A percentile compares a stretch with the other conserved stretches of the same genome.
Conservation (phyloP, 2,888 invertebrate genomes). For the Uloborus plumipes region DNA sequence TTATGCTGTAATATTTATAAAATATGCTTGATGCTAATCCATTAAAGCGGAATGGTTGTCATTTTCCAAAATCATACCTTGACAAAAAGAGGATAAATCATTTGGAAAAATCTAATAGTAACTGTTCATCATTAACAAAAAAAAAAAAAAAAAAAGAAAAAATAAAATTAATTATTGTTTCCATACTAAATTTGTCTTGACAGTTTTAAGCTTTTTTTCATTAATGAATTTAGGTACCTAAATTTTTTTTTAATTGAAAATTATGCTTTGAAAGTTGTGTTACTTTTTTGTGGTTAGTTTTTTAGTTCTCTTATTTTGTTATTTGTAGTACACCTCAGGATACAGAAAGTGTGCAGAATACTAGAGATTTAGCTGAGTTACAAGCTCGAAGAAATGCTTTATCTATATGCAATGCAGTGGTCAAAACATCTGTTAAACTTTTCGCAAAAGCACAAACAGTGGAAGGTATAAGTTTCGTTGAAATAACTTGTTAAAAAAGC, state of each 20-base stretch:
- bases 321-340: constrained; percentile 76
- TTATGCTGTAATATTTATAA: too few species aligned
- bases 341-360: constrained; percentile 76
- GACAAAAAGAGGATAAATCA: too few species aligned
- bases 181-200: not conserved
- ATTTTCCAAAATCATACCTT: too few species aligned
- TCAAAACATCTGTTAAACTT: constrained; percentile 83
- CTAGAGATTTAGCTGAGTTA: constrained; percentile 76
- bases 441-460: constrained; percentile 75
- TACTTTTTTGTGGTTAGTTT: not conserved
- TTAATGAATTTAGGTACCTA: not conserved
- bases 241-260: not conserved
- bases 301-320: constrained; percentile 24
- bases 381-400: constrained; percentile 81
- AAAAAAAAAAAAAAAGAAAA: too few species aligned
- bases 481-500: too few species aligned
- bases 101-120: too few species aligned
- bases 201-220: not conserved
- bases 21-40: too few species aligned
- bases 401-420: constrained; percentile 82
- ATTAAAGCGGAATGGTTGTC: too few species aligned
- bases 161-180: too few species aligned
- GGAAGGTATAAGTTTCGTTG: constrained; percentile 39
- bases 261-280: not conserved
- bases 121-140: too few species aligned